A percentile compares a stretch with the other conserved stretches of the same genome.
phyloP scores from a whole-genome alignment of 1,140 invertebrate species.

The Zaprionus ornatus region DNA sequence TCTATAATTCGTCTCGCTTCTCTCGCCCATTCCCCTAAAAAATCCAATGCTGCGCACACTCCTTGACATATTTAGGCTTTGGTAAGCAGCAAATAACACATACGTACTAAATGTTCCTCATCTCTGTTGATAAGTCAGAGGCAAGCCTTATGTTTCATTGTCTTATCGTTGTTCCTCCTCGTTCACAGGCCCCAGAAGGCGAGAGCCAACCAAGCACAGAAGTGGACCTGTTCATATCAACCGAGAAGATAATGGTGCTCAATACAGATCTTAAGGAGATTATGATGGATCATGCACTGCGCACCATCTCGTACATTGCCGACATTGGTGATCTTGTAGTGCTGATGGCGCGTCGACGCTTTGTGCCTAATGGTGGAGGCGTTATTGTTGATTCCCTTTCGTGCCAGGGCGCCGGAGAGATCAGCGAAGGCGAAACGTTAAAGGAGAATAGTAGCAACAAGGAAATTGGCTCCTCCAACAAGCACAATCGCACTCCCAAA shows the following conservation, averaged over 20 bases:
- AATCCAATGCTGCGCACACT: constrained; percentile 57
- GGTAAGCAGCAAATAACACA: constrained; percentile 54
- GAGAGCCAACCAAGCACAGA: constrained; percentile 99
- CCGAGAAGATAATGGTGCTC: constrained; percentile 99
- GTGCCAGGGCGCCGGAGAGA: constrained; percentile 23
- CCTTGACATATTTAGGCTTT: constrained; percentile 63
- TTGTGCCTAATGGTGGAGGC: constrained; percentile 88
- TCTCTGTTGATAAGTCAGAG: neutral
- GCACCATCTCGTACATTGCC: constrained; percentile 99
- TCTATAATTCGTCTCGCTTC: constrained; percentile 51
- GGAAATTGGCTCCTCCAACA: constrained; percentile 71
- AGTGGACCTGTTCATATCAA: constrained; percentile 99
- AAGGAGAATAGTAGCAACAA: constrained; percentile 33
- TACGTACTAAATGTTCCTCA: constrained; percentile 1
- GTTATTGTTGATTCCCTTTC: constrained; percentile 30
- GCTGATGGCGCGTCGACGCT: constrained; percentile 97
- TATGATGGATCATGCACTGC: constrained; percentile 99
- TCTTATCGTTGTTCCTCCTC: constrained; percentile 26
- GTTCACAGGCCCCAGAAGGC: constrained; percentile 96
- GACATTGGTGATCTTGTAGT: constrained; percentile 99
- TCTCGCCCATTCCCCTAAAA: constrained; percentile 24
- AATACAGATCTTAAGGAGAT: constrained; percentile 99
- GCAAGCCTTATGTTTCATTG: neutral
- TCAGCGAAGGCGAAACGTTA: constrained; percentile 42
- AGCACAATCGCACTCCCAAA: constrained; percentile 96